Base-by-base conservation (phyloP, 1,140 invertebrate species). In the Holotrichia oblita region DNA sequence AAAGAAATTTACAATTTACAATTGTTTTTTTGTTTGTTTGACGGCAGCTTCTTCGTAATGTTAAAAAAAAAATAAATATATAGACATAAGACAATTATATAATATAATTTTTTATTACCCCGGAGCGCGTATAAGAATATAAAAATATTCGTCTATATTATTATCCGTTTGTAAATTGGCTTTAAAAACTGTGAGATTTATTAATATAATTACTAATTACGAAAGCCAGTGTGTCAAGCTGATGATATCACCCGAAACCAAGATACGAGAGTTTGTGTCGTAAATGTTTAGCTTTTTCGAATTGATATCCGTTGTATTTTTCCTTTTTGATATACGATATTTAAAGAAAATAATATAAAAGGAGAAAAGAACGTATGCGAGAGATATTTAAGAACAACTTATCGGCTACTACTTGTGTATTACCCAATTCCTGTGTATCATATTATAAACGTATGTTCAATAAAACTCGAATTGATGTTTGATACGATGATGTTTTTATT, bases 281-380 rank as follows among this genome's bases (percentile, higher is more conserved):
- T 55, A 55, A 55, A 17, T 55, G 48, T 55, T 55, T 55, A 55
- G 48, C 48, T 55, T 55, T 55, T 55, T 55, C 48, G 48, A 55
- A 6, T 17, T n/a, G 48, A 55, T 17, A 55, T 55, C n/a, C n/a
- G n/a, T 55, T 55, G 48, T 55, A 6, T 55, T n/a, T n/a, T 55
- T 55, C 48, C 48, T 55, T 55, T 55, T 17, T n/a, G 10, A n/a
- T 48, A 48, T 48, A 7, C 48, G 17, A 55, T 17, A 55, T 34
- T 34, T 34, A 55, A 17, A 14, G 3, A n/a, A 55, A 55, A 55
- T 48, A n/a, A 48, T 48, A n/a, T 0, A 55, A 17, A 55, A n/a
- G 42, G 27, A 34, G 27, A 34, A 4, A 34, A 34, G 4, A 34
- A 34, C 27, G 27, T 34, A 34, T 34, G 27, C 4, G 27, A 34